Evolutionary conservation across 2,797 vertebrate species (phyloP).

Genomic region (Acanthis flammea): DNA sequence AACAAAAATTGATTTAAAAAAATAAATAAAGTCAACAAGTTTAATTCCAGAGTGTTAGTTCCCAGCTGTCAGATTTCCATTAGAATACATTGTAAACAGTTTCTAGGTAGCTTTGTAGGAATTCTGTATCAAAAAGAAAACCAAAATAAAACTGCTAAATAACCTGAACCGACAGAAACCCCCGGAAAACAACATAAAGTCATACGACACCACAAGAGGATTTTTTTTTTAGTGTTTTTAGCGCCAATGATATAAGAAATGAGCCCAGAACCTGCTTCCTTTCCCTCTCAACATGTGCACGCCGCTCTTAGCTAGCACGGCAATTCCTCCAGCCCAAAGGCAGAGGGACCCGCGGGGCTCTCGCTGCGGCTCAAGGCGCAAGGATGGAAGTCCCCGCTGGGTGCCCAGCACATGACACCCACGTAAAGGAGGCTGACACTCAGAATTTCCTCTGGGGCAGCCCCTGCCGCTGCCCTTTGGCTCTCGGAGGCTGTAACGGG

Average conservation of each 20-base stretch:
- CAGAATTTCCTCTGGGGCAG: neutral
- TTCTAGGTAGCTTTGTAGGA: neutral
- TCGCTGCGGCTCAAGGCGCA: fast-evolving
- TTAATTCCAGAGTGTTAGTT: neutral
- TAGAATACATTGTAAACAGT: neutral
- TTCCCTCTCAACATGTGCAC: neutral
- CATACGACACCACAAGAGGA: neutral
- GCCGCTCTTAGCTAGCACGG: fast-evolving
- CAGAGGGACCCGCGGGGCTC: neutral
- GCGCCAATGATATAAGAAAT: neutral
- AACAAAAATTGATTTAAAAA: neutral
- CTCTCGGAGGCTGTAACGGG: neutral
- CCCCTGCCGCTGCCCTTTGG: neutral
- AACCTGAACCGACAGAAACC: fast-evolving
- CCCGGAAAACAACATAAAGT: neutral
- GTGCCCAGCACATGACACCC: neutral
- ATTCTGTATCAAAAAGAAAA: neutral
- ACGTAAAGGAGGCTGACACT: neutral
- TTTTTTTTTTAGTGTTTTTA: neutral
- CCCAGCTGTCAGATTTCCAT: neutral
- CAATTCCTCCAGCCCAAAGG: fast-evolving
- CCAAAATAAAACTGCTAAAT: neutral
- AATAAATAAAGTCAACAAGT: neutral
- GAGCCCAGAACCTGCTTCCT: neutral
- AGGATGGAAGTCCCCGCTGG: neutral